A percentile compares a stretch with the other conserved stretches of the same genome.
Evolutionary conservation across 2,888 invertebrate genomes (phyloP).

Genomic region (Syrphus vitripennis): DNA sequence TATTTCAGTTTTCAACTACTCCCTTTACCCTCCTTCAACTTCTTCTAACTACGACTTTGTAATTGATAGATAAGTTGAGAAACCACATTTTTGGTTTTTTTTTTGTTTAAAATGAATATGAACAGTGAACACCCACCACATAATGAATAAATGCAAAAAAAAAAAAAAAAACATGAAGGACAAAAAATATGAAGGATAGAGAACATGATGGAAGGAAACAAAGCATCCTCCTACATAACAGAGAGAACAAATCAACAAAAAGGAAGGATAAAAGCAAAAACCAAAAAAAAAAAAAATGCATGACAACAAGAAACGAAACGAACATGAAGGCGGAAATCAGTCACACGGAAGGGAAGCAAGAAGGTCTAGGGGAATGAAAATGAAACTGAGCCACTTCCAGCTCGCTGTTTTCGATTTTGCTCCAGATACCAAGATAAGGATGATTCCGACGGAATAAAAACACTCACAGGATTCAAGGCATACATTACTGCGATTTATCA

Average conservation of each 20-base stretch:
- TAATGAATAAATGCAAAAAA: slow-evolving; percentile 30
- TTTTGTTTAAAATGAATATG: background rate
- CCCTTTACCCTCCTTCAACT: background rate
- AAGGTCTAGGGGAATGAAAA: slow-evolving; percentile 38
- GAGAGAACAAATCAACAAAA: slow-evolving; percentile 45
- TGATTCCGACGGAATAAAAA: slow-evolving; percentile 19
- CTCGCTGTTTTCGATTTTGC: slow-evolving; percentile 53
- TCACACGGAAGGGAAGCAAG: slow-evolving; percentile 61
- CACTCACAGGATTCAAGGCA: slow-evolving; percentile 42
- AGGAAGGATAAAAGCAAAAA: slow-evolving; percentile 9
- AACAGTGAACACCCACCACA: slow-evolving; percentile 32
- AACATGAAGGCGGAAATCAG: slow-evolving; percentile 48
- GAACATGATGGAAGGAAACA: slow-evolving; percentile 34
- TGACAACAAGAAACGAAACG: background rate
- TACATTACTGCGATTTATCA: slow-evolving; percentile 66
- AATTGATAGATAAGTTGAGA: background rate
- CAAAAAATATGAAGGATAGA: slow-evolving; percentile 6
- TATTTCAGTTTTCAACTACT: no score
- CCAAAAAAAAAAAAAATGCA: background rate
- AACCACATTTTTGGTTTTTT: slow-evolving; percentile 9
- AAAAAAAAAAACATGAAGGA: background rate
- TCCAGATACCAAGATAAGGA: slow-evolving; percentile 49
- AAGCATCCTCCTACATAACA: slow-evolving; percentile 19
- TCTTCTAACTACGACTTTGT: background rate
- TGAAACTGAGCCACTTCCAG: slow-evolving; percentile 50